Evolutionary conservation across 2,888 invertebrate species (phyloP), one percentile per base, ranked within the genome.

Genomic region (Pherbina coryleti): DNA sequence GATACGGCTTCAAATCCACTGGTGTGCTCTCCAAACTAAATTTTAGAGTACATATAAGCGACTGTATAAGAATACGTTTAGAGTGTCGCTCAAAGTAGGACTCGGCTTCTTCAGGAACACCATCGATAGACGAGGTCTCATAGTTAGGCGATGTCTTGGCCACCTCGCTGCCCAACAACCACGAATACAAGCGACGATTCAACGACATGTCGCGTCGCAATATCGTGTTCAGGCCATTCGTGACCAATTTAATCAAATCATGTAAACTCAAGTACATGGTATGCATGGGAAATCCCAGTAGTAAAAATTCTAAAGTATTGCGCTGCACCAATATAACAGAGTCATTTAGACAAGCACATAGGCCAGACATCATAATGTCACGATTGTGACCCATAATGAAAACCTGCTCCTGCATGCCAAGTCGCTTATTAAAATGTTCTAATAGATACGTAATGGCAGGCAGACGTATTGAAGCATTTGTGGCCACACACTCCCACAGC

Each of bases 191-290:
- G 49, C 97, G 92, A 82, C 95, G 92, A 88, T 97, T 97, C 17
- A 97, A 91, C 37, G 96, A 97, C 95, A 97, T 97, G 87, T 97
- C 97, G 79, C 97, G 91, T 62, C 97, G 91, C 70, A 97, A 90
- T 80, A 97, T 94, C 7, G 94, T 93, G 57, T 92, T 91, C 73
- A 97, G 90, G 34, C 94, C 93, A 77, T 95, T 93, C 31, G 94
- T 94, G 8, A 95, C 93, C 80, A 96, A 89, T 76, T 92, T 91
- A 69, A 94, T 92, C 91, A 95, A 92, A 86, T 96, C 95, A 9
- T 92, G 90, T 82, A 92, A 92, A 17, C 91, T 89, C 70, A 94
- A 91, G 85, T 95, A 94, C 79, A 92, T 93, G 84, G 94, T 95
- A 85, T 96, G 95, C 91, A 97, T 93, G 19, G 97, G 97, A 88